A percentile compares a stretch with the other conserved stretches of the same genome.
These are phyloP conservation scores for Argopecten irradians DNA, from an alignment of 1,140 invertebrate species.

Conservation along the genomic window DNA sequence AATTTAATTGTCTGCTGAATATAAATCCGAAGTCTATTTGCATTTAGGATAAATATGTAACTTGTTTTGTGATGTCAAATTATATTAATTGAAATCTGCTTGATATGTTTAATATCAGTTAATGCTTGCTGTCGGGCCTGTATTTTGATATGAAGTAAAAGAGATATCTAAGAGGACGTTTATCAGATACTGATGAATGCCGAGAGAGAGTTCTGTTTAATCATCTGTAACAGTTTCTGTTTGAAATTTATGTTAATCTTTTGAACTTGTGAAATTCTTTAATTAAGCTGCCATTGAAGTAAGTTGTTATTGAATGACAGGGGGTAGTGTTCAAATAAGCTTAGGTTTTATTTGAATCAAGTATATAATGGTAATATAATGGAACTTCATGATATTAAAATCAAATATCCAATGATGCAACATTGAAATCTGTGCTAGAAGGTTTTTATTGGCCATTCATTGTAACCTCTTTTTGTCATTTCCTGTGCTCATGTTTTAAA, in stretches of 20 bases:
- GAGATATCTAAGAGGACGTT: background rate
- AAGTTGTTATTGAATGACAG: background rate
- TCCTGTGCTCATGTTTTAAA: background rate
- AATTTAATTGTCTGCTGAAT: background rate
- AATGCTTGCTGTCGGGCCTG: background rate
- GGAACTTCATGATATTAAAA: background rate
- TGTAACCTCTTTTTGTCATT: background rate
- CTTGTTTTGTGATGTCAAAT: background rate
- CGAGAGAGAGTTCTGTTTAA: background rate
- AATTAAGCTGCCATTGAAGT: background rate
- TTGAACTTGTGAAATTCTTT: background rate
- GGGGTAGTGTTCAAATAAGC: background rate
- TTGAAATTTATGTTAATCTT: background rate
- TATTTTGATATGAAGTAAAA: background rate
- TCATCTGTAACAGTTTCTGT: background rate
- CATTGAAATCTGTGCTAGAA: background rate
- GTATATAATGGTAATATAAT: background rate
- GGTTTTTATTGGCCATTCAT: background rate
- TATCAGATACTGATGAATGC: background rate
- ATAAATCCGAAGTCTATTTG: background rate
- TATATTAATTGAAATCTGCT: slow-evolving; percentile 1
- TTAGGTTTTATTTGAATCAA: background rate
- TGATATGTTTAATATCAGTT: background rate
- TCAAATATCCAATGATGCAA: background rate
- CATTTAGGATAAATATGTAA: background rate